Evolutionary conservation across 30 jellyfish, hydroid and myxozoan species (phyloP), one percentile per base, ranked within the genome.

Genomic region (Aurelia aurita complex sp. Pacific): DNA sequence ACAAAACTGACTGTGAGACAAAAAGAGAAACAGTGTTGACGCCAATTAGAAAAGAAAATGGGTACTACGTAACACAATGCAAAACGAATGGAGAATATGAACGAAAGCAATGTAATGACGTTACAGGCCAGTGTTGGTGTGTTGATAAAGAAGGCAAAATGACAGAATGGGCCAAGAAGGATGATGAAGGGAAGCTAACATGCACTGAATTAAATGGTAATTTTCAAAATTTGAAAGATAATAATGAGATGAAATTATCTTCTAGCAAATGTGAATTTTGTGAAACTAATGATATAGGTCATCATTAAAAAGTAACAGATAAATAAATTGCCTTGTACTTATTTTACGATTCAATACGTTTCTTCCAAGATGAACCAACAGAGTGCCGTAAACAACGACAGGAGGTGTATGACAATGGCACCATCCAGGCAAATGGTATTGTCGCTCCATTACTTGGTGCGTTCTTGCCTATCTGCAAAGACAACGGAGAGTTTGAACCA

Each of bases 391-490:
- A 40, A 40, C 52, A 40, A 40, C 52, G 52, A 40, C 52, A 40
- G 52, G 52, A 40, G 9, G 52, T 40, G 52, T 40, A 40, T 40
- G 52, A 40, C 52, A 40, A 40, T 40, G 52, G 52, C 6, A 40
- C 0, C 52, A 40, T 40, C 52, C 52, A 40, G 6, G 52, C 52
- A 3, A 9, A 40, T 40, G 52, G 52, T 6, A 40, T 40, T 40
- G 52, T 40, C 9, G 6, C 52, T 2, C 52, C 52, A 40, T 6
- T 9, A 40, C 62, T 57, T 87, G 98, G 98, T 1, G 76, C 82
- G 0, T 87, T 52, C 62, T 69, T 78, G 33, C 98, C 98, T 5
- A 86, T 69, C 66, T 92, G 98, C 85, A 80, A 77, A 33, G 87
- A 61, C 10, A 54, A 92, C 54, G 98, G 98, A 8, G 89, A 83